phyloP scores from a whole-genome alignment of 2,797 vertebrate species.

The Enteromius paludinosus region DNA sequence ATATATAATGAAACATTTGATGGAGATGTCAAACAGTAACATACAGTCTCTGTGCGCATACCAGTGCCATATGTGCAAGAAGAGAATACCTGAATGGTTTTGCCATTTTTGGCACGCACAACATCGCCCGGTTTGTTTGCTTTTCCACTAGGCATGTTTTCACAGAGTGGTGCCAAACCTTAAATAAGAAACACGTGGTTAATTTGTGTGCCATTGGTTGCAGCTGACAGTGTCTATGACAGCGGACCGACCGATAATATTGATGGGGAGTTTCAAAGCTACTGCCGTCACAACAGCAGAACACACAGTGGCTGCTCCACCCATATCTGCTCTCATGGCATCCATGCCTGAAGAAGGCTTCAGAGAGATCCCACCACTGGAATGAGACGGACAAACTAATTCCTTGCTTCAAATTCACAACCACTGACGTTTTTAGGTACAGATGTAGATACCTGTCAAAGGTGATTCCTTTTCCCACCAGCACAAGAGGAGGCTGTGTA shows the following conservation, averaged over 20 bases:
- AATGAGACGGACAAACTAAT: not conserved
- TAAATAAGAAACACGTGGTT: constrained; percentile 18
- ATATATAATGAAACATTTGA: not conserved
- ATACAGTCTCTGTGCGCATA: not conserved
- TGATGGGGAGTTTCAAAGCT: constrained; percentile 88
- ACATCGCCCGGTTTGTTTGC: constrained; percentile 97
- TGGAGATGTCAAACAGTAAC: not conserved
- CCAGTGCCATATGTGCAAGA: not conserved
- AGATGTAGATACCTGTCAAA: constrained; percentile 88
- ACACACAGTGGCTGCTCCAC: constrained; percentile 92
- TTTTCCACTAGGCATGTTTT: constrained; percentile 96
- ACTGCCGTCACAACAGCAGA: constrained; percentile 91
- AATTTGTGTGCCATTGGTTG: not conserved
- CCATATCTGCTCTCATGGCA: constrained; percentile 97
- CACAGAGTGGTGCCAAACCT: constrained; percentile 95
- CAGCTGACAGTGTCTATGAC: not conserved
- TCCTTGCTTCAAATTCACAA: not conserved
- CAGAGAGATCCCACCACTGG: constrained; percentile 95
- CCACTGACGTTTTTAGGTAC: not conserved
- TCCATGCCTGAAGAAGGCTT: constrained; percentile 94
- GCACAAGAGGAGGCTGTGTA: constrained; percentile 82
- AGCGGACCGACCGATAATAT: constrained; percentile 85
- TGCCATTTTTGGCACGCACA: constrained; percentile 91
- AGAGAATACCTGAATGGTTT: constrained; percentile 91
- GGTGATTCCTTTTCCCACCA: constrained; percentile 96